phyloP scores from a whole-genome alignment of 2,797 vertebrate genomes.

The Pseudopleuronectes americanus region DNA sequence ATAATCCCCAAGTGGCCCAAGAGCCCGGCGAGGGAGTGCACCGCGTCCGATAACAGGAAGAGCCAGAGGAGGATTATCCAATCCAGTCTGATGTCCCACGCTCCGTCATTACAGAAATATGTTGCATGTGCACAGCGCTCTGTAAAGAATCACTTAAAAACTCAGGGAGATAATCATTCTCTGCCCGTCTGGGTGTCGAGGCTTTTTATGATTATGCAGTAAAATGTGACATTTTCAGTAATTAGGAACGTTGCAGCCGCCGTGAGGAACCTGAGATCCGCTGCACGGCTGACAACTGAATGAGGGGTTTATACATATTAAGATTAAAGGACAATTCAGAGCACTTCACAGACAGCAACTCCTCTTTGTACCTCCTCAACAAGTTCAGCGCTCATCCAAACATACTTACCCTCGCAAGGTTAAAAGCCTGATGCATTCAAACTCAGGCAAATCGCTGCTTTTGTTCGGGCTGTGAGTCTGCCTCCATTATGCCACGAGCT shows the following conservation, averaged over 20 bases:
- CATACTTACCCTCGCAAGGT: constrained; percentile 49
- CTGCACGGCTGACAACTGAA: constrained; percentile 20
- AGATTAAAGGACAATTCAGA: constrained; percentile 41
- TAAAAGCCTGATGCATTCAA: constrained; percentile 57
- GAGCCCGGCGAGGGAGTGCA: constrained; percentile 34
- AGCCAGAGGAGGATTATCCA: constrained; percentile 55
- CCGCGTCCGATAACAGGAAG: constrained; percentile 50
- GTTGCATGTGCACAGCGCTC: constrained; percentile 37
- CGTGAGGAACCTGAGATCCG: constrained; percentile 16
- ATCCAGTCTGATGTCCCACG: constrained; percentile 61
- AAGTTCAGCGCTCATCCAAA: constrained; percentile 41
- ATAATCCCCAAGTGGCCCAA: constrained; percentile 50
- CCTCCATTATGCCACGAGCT: constrained; percentile 47
- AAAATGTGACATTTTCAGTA: constrained; percentile 57
- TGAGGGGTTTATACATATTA: constrained; percentile 17
- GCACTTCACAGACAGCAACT: constrained; percentile 35
- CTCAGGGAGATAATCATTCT: constrained; percentile 44
- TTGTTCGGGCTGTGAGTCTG: constrained; percentile 41
- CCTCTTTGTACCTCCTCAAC: constrained; percentile 31
- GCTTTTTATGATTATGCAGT: constrained; percentile 46
- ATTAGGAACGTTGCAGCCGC: constrained; percentile 39
- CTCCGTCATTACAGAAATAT: constrained; percentile 56
- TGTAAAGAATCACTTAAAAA: constrained; percentile 59
- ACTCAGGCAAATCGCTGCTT: constrained; percentile 47
- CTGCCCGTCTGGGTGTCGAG: constrained; percentile 29